Evolutionary conservation across 2,797 vertebrate genomes (phyloP), one percentile per base, ranked within the genome.

Genomic region (Sciaenops ocellatus): DNA sequence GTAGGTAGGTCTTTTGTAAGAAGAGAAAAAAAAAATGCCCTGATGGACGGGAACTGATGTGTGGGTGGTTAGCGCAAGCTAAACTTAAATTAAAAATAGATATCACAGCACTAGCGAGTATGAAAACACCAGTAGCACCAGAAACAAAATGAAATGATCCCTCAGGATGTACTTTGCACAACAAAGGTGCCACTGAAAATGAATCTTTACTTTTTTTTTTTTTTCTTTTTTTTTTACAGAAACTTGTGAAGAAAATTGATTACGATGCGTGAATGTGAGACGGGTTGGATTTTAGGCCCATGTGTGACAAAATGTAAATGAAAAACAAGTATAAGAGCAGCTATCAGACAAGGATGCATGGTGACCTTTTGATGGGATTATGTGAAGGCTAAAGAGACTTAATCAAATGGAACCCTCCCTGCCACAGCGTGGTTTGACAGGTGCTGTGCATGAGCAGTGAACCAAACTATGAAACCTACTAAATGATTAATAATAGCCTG

Each of bases 401-500:
- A 91, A 90, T 93, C 92, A 91, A 87, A 91, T 47, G 84, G 85
- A 91, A 89, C 82, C 80, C 77, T 69, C 47, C 75, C 84, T 52
- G 80, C 79, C 76, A 66, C 81, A 70, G 83, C 55, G 41, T 54
- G 88, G 28, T 56, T 55, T 91, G 91, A 90, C 92, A 89, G 90
- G 91, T 69, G 85, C 85, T 82, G 78, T 80, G 89, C 83, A 83
- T 84, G 90, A 92, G 88, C 92, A 69, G 79, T 82, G 86, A 88
- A 89, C 86, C 90, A 73, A 87, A 79, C 88, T 78, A 69, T 87
- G 88, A 87, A 89, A 87, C 75, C 88, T 76, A 80, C 88, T 94
- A 87, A 95, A 95, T 94, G 90, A 94, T 95, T 94, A 89, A 92
- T 92, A 91, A 92, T 85, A 80, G 92, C 93, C 90, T 69, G 87